Percentiles rank a stretch among this genome's conserved stretches.
phyloP scores from a whole-genome alignment of 2,888 invertebrate genomes.

The Harpalus rufipes region DNA sequence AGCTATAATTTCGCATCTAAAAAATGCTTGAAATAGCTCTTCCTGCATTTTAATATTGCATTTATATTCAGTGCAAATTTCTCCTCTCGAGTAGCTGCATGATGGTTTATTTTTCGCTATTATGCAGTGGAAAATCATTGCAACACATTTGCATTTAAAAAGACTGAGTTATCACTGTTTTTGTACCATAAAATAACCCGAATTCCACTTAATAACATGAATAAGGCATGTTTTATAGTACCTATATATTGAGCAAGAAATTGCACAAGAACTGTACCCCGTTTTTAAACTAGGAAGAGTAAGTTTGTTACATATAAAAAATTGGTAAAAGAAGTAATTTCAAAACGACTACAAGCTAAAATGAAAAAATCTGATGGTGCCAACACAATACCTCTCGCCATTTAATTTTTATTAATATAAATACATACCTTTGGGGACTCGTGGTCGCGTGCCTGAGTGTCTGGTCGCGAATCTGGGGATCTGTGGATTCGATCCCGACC shows the following conservation, averaged over 20 bases:
- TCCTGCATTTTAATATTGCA: conserved; percentile 29
- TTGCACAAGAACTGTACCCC: no score
- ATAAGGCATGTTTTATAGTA: neutral
- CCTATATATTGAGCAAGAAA: neutral
- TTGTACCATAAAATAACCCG: neutral
- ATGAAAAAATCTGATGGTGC: no score
- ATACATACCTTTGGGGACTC: no score
- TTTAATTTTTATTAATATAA: no score
- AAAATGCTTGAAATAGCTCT: conserved; percentile 3
- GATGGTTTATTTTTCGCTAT: neutral
- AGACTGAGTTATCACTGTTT: conserved; percentile 6
- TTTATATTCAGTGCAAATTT: conserved; percentile 31
- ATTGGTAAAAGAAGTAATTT: no score
- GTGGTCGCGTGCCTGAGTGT: no score
- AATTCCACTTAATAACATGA: neutral
- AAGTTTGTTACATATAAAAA: no score
- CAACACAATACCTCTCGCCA: no score
- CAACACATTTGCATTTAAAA: conserved; percentile 18
- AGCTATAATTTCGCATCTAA: conserved; percentile 27
- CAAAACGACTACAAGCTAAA: no score
- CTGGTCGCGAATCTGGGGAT: no score
- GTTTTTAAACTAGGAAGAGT: no score
- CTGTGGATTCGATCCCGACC: no score
- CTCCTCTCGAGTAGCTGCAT: neutral
- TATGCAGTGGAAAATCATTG: conserved; percentile 4